phyloP scores from a whole-genome alignment of 2,888 invertebrate species.

The Mythimna pallens region DNA sequence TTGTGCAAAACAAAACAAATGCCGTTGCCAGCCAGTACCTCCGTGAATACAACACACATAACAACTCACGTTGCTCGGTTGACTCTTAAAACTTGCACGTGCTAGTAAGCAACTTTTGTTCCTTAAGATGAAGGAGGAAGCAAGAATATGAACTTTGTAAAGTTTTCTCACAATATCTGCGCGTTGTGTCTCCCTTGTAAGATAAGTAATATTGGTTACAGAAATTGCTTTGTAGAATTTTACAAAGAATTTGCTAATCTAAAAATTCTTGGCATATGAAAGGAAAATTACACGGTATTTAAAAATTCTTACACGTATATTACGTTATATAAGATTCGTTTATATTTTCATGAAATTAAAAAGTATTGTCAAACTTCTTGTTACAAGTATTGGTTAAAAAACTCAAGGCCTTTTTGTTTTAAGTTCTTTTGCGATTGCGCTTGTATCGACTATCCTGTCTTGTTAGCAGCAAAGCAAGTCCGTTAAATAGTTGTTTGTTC shows the following conservation, averaged over 20 bases:
- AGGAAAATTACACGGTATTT: neutral
- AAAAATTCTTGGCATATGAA: neutral
- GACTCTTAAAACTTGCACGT: constrained; percentile 46
- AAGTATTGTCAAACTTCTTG: neutral
- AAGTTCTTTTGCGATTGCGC: neutral
- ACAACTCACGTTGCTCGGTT: constrained; percentile 36
- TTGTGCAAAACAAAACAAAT: constrained; percentile 27
- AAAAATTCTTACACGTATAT: neutral
- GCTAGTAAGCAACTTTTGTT: constrained; percentile 48
- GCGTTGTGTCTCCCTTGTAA: neutral
- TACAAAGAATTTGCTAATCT: neutral
- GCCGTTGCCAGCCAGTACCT: constrained; percentile 13
- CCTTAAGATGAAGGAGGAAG: constrained; percentile 12
- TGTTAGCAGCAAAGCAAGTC: constrained; percentile 17
- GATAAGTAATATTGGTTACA: constrained; percentile 3
- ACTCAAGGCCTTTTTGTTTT: neutral
- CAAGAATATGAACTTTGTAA: constrained; percentile 10
- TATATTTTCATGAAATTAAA: neutral
- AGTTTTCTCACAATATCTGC: constrained; percentile 14
- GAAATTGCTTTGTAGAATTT: neutral
- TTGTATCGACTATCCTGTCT: constrained; percentile 3
- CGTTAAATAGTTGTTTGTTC: constrained; percentile 39
- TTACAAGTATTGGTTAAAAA: neutral
- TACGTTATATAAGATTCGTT: neutral
- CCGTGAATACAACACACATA: constrained; percentile 49